Conservation (phyloP, 2,797 vertebrate species). For the Poeciliopsis presidionis region DNA sequence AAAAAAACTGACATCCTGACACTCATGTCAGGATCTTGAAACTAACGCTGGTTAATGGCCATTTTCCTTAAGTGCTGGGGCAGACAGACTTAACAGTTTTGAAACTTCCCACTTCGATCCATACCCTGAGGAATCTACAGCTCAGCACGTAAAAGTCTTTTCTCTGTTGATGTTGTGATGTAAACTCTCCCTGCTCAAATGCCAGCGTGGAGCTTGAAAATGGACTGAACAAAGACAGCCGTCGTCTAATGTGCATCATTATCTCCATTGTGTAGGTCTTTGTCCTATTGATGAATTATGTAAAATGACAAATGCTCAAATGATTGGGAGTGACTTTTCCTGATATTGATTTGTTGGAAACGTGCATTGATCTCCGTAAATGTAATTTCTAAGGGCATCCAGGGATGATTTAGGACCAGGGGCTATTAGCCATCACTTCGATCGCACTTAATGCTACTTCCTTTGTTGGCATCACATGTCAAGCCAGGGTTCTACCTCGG, state of each 20-base stretch:
- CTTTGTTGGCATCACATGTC: neutral
- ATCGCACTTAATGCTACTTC: neutral
- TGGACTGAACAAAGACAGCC: neutral
- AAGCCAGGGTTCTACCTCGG: neutral
- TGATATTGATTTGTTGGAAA: neutral
- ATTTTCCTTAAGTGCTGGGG: neutral
- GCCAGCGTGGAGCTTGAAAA: neutral
- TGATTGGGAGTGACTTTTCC: neutral
- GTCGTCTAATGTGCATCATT: neutral
- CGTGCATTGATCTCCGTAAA: neutral
- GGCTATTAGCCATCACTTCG: neutral
- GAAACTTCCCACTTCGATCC: neutral
- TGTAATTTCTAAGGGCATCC: neutral
- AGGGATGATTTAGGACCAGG: neutral
- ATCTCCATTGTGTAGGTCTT: neutral
- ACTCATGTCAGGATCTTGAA: neutral
- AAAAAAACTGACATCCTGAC: neutral
- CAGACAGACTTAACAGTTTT: neutral
- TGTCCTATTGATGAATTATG: neutral
- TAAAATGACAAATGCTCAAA: neutral
- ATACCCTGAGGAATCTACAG: neutral
- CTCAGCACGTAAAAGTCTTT: neutral
- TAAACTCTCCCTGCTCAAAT: neutral
- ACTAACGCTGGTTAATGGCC: neutral
- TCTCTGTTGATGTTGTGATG: neutral